phyloP scores from a whole-genome alignment of 2,113 vertebrate species.

The Lanius ludovicianus region DNA sequence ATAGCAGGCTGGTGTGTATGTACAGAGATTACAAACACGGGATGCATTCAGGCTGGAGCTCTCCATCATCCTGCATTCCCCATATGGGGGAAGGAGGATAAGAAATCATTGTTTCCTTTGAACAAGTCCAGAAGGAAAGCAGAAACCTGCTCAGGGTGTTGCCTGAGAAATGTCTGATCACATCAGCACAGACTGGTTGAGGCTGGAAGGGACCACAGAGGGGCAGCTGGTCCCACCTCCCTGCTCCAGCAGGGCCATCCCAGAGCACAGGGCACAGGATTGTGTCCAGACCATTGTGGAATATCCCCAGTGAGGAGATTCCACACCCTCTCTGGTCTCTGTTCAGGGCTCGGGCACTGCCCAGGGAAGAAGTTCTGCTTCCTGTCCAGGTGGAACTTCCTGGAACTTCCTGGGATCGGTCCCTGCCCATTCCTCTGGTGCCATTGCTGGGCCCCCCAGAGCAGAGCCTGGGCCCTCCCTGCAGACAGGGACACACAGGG shows the following conservation, averaged over 20 bases:
- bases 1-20: neutral
- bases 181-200: neutral
- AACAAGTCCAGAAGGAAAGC: neutral
- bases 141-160: neutral
- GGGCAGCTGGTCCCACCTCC: accelerated
- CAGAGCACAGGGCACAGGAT: neutral
- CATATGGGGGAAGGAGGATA: neutral
- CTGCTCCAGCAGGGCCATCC: neutral
- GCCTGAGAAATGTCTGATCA: neutral
- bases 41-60: neutral
- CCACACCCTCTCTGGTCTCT: neutral
- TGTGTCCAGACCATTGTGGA: accelerated
- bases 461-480: neutral
- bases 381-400: neutral
- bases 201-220: neutral
- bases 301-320: neutral
- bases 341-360: neutral
- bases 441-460: neutral
- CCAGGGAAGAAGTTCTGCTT: neutral
- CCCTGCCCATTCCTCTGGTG: neutral
- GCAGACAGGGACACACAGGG: neutral
- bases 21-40: neutral
- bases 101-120: neutral
- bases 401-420: neutral
- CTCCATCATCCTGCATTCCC: neutral